A percentile compares a stretch with the other conserved stretches of the same genome.
phyloP scores from a whole-genome alignment of 2,888 invertebrate genomes.

The Drosophila atripex region DNA sequence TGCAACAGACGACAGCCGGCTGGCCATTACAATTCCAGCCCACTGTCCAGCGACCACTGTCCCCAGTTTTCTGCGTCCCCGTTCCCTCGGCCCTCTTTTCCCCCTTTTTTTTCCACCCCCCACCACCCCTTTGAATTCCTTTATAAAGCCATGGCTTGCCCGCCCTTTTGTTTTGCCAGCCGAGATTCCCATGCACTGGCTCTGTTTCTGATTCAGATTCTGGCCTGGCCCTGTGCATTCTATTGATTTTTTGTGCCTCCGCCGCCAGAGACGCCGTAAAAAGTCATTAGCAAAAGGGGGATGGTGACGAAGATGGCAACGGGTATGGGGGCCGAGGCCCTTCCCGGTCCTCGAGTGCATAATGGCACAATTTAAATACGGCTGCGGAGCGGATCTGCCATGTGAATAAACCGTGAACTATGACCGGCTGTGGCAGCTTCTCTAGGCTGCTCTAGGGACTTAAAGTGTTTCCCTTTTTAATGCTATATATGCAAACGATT shows the following conservation, averaged over 20 bases:
- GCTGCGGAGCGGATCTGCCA: constrained; percentile 56
- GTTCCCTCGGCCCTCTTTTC: constrained; percentile 15
- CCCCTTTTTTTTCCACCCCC: constrained; percentile 1
- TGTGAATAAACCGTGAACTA: constrained; percentile 72
- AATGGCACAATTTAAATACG: constrained; percentile 80
- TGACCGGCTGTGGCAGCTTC: constrained; percentile 47
- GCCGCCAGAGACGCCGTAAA: constrained; percentile 64
- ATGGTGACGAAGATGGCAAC: background rate
- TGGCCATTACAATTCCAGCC: constrained; percentile 44
- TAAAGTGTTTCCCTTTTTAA: constrained; percentile 14
- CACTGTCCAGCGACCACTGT: constrained; percentile 17
- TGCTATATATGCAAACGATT: background rate
- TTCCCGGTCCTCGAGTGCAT: constrained; percentile 58
- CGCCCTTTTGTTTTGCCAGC: constrained; percentile 40
- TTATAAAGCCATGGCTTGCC: constrained; percentile 3
- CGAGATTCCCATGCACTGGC: constrained; percentile 50
- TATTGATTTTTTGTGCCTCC: constrained; percentile 66
- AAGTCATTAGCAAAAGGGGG: constrained; percentile 74
- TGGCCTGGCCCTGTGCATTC: constrained; percentile 56
- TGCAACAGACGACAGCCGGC: constrained; percentile 68
- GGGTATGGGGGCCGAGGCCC: background rate
- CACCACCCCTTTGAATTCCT: background rate
- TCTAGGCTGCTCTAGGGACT: constrained; percentile 19
- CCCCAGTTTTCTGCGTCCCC: background rate
- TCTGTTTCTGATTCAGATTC: constrained; percentile 9